Conservation (phyloP, 2,888 invertebrate genomes). For the Callyntrura sp. region DNA sequence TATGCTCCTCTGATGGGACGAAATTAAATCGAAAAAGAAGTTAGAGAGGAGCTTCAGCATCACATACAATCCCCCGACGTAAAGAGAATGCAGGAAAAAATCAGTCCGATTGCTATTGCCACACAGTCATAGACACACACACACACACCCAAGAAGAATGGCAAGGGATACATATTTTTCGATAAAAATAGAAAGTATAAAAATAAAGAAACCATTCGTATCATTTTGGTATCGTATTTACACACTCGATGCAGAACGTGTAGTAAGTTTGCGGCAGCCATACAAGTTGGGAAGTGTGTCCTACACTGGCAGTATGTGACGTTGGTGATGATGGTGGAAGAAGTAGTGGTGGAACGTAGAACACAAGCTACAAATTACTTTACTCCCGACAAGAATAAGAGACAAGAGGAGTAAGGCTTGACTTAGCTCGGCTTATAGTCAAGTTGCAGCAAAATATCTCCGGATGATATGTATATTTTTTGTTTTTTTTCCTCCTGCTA, state of each 20-base stretch:
- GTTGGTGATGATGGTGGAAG: not conserved
- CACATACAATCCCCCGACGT: not conserved
- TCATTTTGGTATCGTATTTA: conserved; percentile 24
- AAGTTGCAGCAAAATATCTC: not conserved
- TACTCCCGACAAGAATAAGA: conserved; percentile 1
- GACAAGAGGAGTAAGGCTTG: conserved; percentile 34
- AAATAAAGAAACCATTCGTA: not conserved
- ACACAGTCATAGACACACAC: not conserved
- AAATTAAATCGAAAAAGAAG: conserved; percentile 63
- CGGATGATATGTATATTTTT: conserved; percentile 1
- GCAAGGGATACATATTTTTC: conserved; percentile 35
- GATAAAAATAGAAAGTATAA: conserved; percentile 6
- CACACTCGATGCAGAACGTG: not conserved
- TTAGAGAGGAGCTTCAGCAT: not conserved
- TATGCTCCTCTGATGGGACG: conserved; percentile 39
- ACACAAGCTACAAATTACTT: conserved; percentile 42
- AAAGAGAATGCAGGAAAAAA: conserved; percentile 10
- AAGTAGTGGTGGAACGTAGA: no score
- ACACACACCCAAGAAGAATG: not conserved
- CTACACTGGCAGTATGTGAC: not conserved
- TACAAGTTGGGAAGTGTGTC: not conserved
- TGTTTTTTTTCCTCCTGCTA: conserved; percentile 40
- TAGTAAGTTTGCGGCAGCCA: not conserved
- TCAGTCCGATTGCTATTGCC: conserved; percentile 6
- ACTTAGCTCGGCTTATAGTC: not conserved